Base-by-base conservation (phyloP, 1,140 invertebrate species). In the Drosophila pallidifrons region DNA sequence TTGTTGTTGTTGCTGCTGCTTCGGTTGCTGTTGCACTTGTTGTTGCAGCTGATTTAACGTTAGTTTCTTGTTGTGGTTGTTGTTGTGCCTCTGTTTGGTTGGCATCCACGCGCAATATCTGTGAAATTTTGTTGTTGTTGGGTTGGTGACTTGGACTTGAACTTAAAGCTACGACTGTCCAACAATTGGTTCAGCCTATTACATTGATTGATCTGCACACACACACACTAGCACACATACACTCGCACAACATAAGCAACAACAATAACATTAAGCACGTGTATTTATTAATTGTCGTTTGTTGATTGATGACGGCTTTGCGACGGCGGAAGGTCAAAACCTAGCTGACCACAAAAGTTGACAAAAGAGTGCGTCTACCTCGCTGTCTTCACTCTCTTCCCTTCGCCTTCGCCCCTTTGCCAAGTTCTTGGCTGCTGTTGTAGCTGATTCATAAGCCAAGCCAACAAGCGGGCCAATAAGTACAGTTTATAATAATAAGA, bases 61-160 rank as follows among this genome's bases (percentile, higher is more conserved):
- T 63, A 65, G 49, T 71, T 80, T 64, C 67, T 38, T 38, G 35
- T 38, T 20, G 20, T 38, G 8, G 35, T 38, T 20, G 20, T 20
- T 20, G 20, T 20, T 57, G 15, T 25, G 73, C 47, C 58, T 77
- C 75, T 71, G 73, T 77, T 74, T 69, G 64, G 32, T 77, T 57
- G 69, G 80, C 79, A 79, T 83, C 81, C 78, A 87, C 78, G 75
- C 81, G 78, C 75, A 90, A 91, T 68, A 91, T 91, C 91, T 92
- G 83, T 74, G 79, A 71, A 77, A 71, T 82, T 81, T 63, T 52
- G 58, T 66, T 25, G 49, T 82, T 72, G 69, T 35, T 57, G 30
- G 11, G 15, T 52, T 38, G 35, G 35, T 38, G 41, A 13, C 30
- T 67, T 67, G 52, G 16, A 30, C 49, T 65, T 64, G 8, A 51